Evolutionary conservation across 1,140 invertebrate genomes (phyloP), one percentile per base, ranked within the genome.

Genomic region (Pollicipes pollicipes): DNA sequence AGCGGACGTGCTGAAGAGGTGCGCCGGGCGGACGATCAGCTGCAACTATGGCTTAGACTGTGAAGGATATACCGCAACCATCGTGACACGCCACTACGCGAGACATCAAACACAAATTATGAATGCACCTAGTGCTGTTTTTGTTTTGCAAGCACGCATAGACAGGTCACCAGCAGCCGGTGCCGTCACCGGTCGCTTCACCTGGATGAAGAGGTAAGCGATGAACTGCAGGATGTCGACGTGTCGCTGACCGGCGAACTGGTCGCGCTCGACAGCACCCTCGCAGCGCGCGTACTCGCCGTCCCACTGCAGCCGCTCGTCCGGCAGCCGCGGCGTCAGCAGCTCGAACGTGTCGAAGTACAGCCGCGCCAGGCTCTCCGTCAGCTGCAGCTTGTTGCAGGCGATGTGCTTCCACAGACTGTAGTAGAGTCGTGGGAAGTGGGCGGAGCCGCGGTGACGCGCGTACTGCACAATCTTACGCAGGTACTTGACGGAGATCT

Each of bases 391-490:
- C 69, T 81, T 81, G 71, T 80, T 80, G 72, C 80, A 81, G 30
- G 80, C 80, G 70, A 81, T 81, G 70, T 81, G 79, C 71, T 77
- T 77, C 80, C 80, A 81, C 24, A 81, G 76, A 16, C 78, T 76
- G 73, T 80, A 81, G 68, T 79, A 80, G 73, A 58, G 8, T 24
- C 21, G 45, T 21, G 45, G 45, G 24, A 58, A 58, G 45, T 10
- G 8, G 13, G 45, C 45, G 6, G 45, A 10, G 13, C 10, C 45
- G 2, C 21, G 8, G 45, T 58, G 45, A 21, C 45, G 45, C 45
- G 45, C 45, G 21, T 58, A 58, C 45, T 58, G 45, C 45, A 58
- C 45, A 21, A 58, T 58, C 45, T 58, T 58, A 21, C 45, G 45
- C 45, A 58, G 45, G 45, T 58, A 58, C 45, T 58, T 58, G 45